Percentiles rank a stretch among this genome's conserved stretches.
Evolutionary conservation across 2,888 invertebrate genomes (phyloP).

Genomic region (Drosophila conformis): DNA sequence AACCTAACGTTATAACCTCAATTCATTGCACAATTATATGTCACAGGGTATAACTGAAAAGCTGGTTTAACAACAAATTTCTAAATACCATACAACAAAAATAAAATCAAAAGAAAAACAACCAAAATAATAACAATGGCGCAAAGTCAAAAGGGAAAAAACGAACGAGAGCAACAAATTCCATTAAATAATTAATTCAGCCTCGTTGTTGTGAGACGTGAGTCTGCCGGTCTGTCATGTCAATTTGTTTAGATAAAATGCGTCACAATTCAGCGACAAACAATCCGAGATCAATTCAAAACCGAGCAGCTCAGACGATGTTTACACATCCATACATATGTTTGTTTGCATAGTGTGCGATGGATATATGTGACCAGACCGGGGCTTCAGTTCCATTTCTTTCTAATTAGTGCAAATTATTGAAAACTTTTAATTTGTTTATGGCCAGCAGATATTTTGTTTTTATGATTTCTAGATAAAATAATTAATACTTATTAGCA

Average conservation of each 20-base stretch:
- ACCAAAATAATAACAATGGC: constrained; percentile 17
- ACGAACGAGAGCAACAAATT: constrained; percentile 38
- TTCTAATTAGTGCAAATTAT: constrained; percentile 71
- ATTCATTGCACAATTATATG: not conserved
- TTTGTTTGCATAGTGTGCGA: no score
- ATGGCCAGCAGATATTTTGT: constrained; percentile 9
- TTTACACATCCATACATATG: not conserved
- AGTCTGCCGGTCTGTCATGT: constrained; percentile 63
- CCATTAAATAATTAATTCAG: constrained; percentile 60
- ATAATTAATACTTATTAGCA: constrained; percentile 66
- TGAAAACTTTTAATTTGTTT: constrained; percentile 53
- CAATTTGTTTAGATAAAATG: constrained; percentile 76
- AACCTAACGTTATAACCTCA: not conserved
- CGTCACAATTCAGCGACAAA: constrained; percentile 59
- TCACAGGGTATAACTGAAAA: constrained; percentile 19
- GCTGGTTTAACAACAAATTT: constrained; percentile 17
- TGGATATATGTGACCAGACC: not conserved
- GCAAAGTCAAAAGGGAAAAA: constrained; percentile 3
- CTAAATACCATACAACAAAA: constrained; percentile 1
- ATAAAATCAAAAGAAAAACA: not conserved
- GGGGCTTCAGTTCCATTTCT: not conserved
- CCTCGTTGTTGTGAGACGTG: constrained; percentile 52
- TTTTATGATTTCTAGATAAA: constrained; percentile 21
- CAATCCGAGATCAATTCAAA: constrained; percentile 42
- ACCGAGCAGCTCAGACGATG: constrained; percentile 25